phyloP scores from a whole-genome alignment of 64 coral and sea anemone genomes.

The Stichodactyla mertensii region DNA sequence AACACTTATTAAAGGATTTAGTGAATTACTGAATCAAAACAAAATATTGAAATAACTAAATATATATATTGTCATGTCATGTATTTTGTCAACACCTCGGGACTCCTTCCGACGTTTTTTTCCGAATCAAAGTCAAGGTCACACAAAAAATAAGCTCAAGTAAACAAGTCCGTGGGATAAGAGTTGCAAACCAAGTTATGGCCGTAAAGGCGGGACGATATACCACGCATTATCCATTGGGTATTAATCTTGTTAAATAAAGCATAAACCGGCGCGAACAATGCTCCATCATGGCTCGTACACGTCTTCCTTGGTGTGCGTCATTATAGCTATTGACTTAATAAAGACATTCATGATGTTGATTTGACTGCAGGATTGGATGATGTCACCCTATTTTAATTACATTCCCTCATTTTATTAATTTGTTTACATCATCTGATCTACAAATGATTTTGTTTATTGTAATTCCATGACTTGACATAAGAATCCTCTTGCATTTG shows the following conservation, averaged over 20 bases:
- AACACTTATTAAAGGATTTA: background rate
- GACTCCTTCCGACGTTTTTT: background rate
- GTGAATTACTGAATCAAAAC: background rate
- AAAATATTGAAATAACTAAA: background rate
- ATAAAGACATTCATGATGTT: too few relatives aligned
- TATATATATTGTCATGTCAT: background rate
- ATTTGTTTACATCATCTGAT: too few relatives aligned
- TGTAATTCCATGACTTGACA: too few relatives aligned
- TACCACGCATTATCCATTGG: background rate
- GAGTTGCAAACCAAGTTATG: background rate
- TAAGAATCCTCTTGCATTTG: too few relatives aligned
- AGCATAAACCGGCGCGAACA: background rate
- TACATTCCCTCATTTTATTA: too few relatives aligned
- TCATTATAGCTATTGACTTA: too few relatives aligned
- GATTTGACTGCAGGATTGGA: too few relatives aligned
- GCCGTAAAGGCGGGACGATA: too few relatives aligned
- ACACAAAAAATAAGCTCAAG: background rate
- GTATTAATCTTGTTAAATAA: background rate
- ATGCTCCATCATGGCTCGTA: too few relatives aligned
- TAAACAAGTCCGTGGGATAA: background rate
- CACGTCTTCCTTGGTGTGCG: too few relatives aligned
- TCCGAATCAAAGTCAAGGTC: background rate
- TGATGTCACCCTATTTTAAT: too few relatives aligned
- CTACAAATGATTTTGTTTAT: too few relatives aligned
- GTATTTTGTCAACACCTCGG: conserved; percentile 1